Evolutionary conservation across 2,113 vertebrate genomes (phyloP).

Genomic region (Stegostoma tigrinum): DNA sequence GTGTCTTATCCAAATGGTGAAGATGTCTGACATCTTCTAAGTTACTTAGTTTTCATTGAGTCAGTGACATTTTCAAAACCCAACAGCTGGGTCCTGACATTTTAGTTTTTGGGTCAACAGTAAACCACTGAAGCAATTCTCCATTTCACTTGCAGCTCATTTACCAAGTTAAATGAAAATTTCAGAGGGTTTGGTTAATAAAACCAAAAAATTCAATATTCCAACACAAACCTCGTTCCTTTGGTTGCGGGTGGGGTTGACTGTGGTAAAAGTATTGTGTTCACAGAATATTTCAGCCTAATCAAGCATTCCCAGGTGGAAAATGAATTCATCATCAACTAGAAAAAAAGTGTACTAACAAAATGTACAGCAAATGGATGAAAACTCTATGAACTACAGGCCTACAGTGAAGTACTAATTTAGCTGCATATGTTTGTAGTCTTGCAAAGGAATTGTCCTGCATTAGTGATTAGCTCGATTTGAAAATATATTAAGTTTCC

Average conservation of each 20-base stretch:
- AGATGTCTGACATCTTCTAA: slow-evolving; percentile 42
- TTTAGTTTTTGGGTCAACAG: slow-evolving; percentile 54
- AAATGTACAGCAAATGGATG: slow-evolving; percentile 46
- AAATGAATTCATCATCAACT: slow-evolving; percentile 65
- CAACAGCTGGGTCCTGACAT: slow-evolving; percentile 57
- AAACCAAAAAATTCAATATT: slow-evolving; percentile 52
- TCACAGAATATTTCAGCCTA: slow-evolving; percentile 55
- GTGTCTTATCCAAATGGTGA: slow-evolving; percentile 45
- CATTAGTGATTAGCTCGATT: background rate
- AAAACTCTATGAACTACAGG: slow-evolving; percentile 48
- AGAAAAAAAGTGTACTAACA: slow-evolving; percentile 54
- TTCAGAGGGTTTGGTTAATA: slow-evolving; percentile 52
- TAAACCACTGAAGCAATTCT: slow-evolving; percentile 49
- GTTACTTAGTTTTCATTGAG: slow-evolving; percentile 45
- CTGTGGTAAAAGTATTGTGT: slow-evolving; percentile 41
- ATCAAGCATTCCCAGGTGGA: slow-evolving; percentile 64
- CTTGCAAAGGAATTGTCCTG: slow-evolving; percentile 5
- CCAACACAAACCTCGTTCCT: slow-evolving; percentile 60
- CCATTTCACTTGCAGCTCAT: slow-evolving; percentile 51
- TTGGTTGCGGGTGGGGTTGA: slow-evolving; percentile 38
- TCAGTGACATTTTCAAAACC: slow-evolving; percentile 43
- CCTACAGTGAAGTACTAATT: background rate
- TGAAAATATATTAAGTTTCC: background rate
- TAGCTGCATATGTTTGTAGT: background rate
- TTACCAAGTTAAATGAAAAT: slow-evolving; percentile 50